Evolutionary conservation across 2,797 vertebrate species (phyloP).

Genomic region (Scolopax bukidnonensis): DNA sequence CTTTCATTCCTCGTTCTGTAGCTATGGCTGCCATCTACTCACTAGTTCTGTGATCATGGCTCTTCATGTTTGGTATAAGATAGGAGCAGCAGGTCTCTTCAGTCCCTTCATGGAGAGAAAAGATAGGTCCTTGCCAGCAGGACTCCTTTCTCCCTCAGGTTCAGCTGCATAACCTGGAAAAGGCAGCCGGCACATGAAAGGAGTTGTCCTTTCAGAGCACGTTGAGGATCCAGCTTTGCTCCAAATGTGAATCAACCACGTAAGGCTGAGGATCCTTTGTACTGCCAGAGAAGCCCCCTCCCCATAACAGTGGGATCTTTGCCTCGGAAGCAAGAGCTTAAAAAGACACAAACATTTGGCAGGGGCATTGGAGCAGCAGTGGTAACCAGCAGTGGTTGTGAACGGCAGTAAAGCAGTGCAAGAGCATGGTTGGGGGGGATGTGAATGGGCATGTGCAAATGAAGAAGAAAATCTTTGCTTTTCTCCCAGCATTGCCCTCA

Average conservation of each 20-base stretch:
- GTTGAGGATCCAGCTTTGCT: not conserved
- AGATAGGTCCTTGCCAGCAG: not conserved
- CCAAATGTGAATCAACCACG: not conserved
- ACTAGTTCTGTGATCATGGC: not conserved
- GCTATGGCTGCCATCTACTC: not conserved
- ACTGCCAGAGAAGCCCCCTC: not conserved
- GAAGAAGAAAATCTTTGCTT: not conserved
- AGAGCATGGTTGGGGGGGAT: not conserved
- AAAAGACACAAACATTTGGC: not conserved
- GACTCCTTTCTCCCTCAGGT: not conserved
- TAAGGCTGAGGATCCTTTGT: not conserved
- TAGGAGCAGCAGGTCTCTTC: not conserved
- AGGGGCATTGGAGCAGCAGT: not conserved
- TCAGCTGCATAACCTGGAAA: not conserved
- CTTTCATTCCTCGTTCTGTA: not conserved
- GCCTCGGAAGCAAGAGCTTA: not conserved
- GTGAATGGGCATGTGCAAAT: not conserved
- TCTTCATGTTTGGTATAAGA: not conserved
- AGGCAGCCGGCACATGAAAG: accelerated
- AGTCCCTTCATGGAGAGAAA: not conserved
- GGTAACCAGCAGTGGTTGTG: not conserved
- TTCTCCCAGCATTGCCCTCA: not conserved
- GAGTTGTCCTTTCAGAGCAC: not conserved
- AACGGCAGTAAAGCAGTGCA: not conserved
- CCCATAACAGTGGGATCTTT: not conserved